Percentiles rank a stretch among this genome's conserved stretches.
These are phyloP conservation scores for Caenorhabditis becei DNA, from an alignment of 2,888 invertebrate species.

Conservation along the genomic window DNA sequence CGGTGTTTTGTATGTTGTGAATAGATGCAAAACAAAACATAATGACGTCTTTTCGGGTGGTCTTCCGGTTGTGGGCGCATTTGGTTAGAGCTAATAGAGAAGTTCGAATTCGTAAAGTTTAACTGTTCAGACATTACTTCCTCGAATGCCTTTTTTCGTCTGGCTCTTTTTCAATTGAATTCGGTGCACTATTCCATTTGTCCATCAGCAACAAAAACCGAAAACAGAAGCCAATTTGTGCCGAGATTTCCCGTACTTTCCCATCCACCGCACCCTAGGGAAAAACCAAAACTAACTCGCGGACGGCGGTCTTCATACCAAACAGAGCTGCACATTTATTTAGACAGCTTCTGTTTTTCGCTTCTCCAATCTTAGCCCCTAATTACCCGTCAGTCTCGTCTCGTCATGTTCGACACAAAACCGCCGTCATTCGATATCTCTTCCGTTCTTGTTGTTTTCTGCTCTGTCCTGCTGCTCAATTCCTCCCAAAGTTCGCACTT, in stretches of 20 bases:
- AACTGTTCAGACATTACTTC: too few species aligned
- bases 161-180: neutral
- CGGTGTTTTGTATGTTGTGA: slow-evolving; percentile 1
- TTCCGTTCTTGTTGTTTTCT: neutral
- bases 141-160: neutral
- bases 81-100: too few species aligned
- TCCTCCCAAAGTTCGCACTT: neutral
- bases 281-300: slow-evolving; percentile 14
- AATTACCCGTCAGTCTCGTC: neutral
- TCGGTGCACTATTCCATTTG: neutral
- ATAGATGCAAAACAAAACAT: slow-evolving; percentile 25
- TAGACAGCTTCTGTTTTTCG: neutral
- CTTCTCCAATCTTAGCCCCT: neutral
- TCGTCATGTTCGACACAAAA: neutral
- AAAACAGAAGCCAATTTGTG: slow-evolving; percentile 36
- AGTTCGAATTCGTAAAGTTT: neutral
- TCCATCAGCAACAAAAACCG: neutral
- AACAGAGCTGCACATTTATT: slow-evolving; percentile 19
- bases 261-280: slow-evolving; percentile 18
- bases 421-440: neutral
- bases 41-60: slow-evolving; percentile 9
- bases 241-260: slow-evolving; percentile 27
- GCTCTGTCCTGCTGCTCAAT: neutral
- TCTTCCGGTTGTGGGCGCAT: too few species aligned
- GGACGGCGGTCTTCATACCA: slow-evolving; percentile 36